Base-by-base conservation (phyloP, 1,140 invertebrate species). In the Caenorhabditis inopinata region DNA sequence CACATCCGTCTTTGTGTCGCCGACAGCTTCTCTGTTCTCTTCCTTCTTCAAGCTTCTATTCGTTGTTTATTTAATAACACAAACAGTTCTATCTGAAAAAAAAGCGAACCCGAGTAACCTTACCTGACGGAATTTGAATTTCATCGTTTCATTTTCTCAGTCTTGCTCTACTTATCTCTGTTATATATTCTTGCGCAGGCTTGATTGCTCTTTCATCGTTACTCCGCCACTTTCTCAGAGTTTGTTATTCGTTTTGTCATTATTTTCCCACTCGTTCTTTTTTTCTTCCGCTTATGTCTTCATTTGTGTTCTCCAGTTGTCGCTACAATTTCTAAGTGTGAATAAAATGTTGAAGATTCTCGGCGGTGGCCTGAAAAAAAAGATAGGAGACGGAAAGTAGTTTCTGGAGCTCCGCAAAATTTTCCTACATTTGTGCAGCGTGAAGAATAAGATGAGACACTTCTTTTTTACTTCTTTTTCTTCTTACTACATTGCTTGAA, bases 1-100 rank as follows among this genome's bases (percentile, higher is more conserved):
- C 58, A 68, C 58, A 68, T 68, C 32, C 58, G 58, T 68, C 58
- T 68, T 68, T 68, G 32, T 68, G 58, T 68, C 58, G 58, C 58
- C 58, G 58, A 68, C n/a, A n/a, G n/a, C n/a, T n/a, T n/a, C n/a
- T n/a, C n/a, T n/a, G n/a, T n/a, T n/a, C n/a, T n/a, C n/a, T n/a
- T n/a, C n/a, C n/a, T n/a, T n/a, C n/a, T n/a, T n/a, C n/a, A n/a
- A n/a, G n/a, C n/a, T n/a, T n/a, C n/a, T n/a, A n/a, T n/a, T n/a
- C n/a, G n/a, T n/a, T n/a, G n/a, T n/a, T n/a, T n/a, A n/a, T n/a
- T n/a, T n/a, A n/a, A n/a, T n/a, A n/a, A n/a, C n/a, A n/a, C n/a
- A n/a, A n/a, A n/a, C n/a, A n/a, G n/a, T n/a, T n/a, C n/a, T n/a
- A n/a, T n/a, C n/a, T n/a, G n/a, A n/a, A n/a, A n/a, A n/a, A n/a